A percentile compares a stretch with the other conserved stretches of the same genome.
Conservation (phyloP, 2,888 invertebrate genomes). For the Yponomeuta sedellus region DNA sequence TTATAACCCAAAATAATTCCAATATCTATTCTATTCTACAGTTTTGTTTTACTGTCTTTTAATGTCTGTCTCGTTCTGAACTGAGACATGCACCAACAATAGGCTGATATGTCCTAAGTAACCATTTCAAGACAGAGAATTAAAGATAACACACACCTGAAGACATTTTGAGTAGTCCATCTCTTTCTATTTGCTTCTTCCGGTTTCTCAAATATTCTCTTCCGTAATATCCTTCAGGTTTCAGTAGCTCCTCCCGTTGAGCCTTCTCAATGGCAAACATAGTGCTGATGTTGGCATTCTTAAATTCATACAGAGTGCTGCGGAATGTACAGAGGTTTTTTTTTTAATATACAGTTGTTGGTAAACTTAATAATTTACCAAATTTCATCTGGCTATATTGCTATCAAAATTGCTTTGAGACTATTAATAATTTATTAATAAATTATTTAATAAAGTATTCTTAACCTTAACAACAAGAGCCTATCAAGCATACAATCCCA, state of each 20-base stretch:
- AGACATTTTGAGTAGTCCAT: conserved; percentile 81
- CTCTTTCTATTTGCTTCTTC: conserved; percentile 80
- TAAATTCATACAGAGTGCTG: conserved; percentile 84
- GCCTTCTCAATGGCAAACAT: conserved; percentile 87
- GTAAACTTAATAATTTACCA: too few relatives aligned
- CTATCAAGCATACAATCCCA: too few relatives aligned
- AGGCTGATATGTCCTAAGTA: background rate
- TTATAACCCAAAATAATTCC: too few relatives aligned
- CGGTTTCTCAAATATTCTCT: conserved; percentile 77
- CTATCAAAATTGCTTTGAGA: too few relatives aligned
- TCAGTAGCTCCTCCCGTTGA: conserved; percentile 82
- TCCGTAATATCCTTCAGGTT: conserved; percentile 56
- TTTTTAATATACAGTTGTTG: background rate
- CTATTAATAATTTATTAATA: too few relatives aligned
- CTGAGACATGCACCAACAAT: too few relatives aligned
- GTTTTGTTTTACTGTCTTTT: too few relatives aligned
- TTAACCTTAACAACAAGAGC: too few relatives aligned
- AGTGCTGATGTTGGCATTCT: conserved; percentile 86
- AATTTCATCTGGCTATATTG: too few relatives aligned
- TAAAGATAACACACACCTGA: conserved; percentile 48
- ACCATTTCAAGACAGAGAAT: background rate
- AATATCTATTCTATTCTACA: too few relatives aligned
- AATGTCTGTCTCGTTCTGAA: too few relatives aligned
- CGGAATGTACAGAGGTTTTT: conserved; percentile 22
- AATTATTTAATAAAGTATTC: too few relatives aligned